Percentiles rank a stretch among this genome's conserved stretches.
Evolutionary conservation across 2,797 vertebrate genomes (phyloP).

Genomic region (Mormyrops boulengeri): DNA sequence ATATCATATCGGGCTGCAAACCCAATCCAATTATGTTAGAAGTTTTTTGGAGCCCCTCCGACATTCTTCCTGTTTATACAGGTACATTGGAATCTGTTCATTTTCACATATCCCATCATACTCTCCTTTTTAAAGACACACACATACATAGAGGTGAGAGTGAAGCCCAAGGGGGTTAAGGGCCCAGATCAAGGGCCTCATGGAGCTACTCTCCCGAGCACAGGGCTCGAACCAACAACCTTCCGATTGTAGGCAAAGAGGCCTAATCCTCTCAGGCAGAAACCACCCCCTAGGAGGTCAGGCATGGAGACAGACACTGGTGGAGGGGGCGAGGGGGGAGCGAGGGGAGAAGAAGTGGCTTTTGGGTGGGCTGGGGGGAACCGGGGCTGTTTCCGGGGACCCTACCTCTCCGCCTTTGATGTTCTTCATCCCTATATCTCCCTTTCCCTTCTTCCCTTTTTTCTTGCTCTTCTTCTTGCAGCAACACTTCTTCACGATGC

Average conservation of each 20-base stretch:
- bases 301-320: neutral
- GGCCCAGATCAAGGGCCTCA: neutral
- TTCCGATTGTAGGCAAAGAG: neutral
- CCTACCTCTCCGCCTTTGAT: slow-evolving; percentile 72
- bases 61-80: neutral
- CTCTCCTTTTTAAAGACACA: neutral
- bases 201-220: neutral
- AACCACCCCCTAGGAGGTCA: neutral
- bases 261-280: neutral
- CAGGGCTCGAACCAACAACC: neutral
- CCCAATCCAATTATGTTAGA: neutral
- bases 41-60: neutral
- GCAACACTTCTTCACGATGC: slow-evolving; percentile 96
- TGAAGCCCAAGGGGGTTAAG: neutral
- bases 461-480: slow-evolving; percentile 99
- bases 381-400: slow-evolving; percentile 11
- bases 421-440: slow-evolving; percentile 73
- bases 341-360: neutral
- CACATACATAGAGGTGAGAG: neutral
- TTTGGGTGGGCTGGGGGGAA: neutral
- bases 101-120: neutral
- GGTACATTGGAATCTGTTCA: neutral
- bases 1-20: neutral
- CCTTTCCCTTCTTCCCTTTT: slow-evolving; percentile 94
- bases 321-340: neutral